Base-by-base conservation (phyloP, 1,140 invertebrate species). In the Drosophila pachea region DNA sequence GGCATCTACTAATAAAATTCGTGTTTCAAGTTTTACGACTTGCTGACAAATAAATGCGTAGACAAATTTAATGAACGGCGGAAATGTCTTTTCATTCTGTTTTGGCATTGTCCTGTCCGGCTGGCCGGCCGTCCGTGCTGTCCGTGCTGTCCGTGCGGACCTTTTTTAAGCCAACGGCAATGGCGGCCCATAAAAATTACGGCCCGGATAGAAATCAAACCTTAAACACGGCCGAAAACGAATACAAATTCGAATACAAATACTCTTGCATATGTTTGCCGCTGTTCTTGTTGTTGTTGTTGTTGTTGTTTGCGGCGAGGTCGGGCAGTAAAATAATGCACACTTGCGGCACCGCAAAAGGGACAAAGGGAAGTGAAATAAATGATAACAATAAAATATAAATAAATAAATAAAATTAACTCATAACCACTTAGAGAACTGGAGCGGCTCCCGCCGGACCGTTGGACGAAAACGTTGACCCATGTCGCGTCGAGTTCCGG, bases 351-450 rank as follows among this genome's bases (percentile, higher is more conserved):
- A 53, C 54, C 68, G 36, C 68, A 68, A 49, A 69, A 38, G 31
- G 48, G n/a, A 5, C 11, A 12, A 2, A 11, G 40, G 40, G 40
- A 70, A 78, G 75, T 84, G 73, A 84, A 78, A 83, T 84, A 86
- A 84, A 84, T 84, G 73, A 79, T 60, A 66, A 79, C 79, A 79
- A 86, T 84, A 86, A 86, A 84, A 86, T 86, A 78, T 83, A 84
- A 84, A 84, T 83, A 84, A 84, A 84, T 84, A 84, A 84, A 86
- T 86, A 86, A 84, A 84, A 84, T 84, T 84, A 84, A 84, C 79
- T 83, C 79, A 83, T 84, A 83, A 83, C 79, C 79, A 84, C 79
- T 83, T 83, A 76, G 79, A 67, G 45, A 63, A 76, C 81, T 76
- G 73, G 79, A 73, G 54, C 36, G 29, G 35, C 49, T 42, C 47